Conservation (phyloP, 2,113 vertebrate species). For the Boleophthalmus pectinirostris region DNA sequence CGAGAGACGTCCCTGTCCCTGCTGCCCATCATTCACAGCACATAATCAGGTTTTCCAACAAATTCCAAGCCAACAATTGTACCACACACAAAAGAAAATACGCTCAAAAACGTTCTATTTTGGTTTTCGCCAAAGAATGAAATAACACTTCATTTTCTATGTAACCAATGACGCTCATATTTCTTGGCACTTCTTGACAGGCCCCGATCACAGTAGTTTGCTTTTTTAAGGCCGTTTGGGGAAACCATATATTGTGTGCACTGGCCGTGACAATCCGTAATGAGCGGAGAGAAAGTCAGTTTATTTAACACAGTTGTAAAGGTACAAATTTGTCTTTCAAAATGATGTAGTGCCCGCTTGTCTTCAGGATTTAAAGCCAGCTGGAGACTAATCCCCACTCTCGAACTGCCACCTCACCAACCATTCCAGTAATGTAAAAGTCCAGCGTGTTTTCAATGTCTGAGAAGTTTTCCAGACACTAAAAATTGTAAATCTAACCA, state of each 20-base stretch:
- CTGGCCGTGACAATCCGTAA: slow-evolving; percentile 34
- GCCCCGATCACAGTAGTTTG: slow-evolving; percentile 44
- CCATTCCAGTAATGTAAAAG: slow-evolving; percentile 32
- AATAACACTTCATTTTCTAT: slow-evolving; percentile 66
- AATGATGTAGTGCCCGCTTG: slow-evolving; percentile 47
- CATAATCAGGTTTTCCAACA: slow-evolving; percentile 61
- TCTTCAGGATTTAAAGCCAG: slow-evolving; percentile 44
- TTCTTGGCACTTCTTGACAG: slow-evolving; percentile 56
- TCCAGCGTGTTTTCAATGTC: slow-evolving; percentile 3
- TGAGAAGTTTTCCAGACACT: slow-evolving; percentile 14
- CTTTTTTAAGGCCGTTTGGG: slow-evolving; percentile 52
- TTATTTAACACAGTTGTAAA: slow-evolving; percentile 26
- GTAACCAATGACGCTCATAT: slow-evolving; percentile 56
- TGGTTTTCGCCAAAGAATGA: slow-evolving; percentile 55
- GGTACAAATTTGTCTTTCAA: slow-evolving; percentile 64
- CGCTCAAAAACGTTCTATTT: slow-evolving; percentile 55
- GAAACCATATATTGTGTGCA: slow-evolving; percentile 41
- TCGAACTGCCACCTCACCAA: slow-evolving; percentile 47
- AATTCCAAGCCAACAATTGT: slow-evolving; percentile 39
- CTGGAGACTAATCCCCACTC: slow-evolving; percentile 43
- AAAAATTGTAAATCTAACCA: not conserved
- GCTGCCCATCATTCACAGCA: slow-evolving; percentile 49
- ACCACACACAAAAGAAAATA: slow-evolving; percentile 70
- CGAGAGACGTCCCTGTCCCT: slow-evolving; percentile 42
- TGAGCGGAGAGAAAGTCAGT: slow-evolving; percentile 15